Conservation (phyloP, 23 tunicate species). For the Styela plicata region DNA sequence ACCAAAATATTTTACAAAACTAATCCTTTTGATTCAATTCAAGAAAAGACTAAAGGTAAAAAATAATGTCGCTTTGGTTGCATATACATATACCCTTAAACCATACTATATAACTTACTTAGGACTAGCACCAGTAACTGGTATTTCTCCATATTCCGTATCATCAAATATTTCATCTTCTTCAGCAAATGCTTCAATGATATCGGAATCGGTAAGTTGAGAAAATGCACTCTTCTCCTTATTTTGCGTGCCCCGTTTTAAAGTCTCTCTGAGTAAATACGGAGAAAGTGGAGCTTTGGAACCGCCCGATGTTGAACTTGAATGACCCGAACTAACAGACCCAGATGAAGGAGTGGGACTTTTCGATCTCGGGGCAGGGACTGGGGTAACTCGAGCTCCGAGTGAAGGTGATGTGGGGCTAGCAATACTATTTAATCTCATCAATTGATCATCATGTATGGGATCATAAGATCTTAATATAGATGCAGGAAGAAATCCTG, state of each 20-base stretch:
- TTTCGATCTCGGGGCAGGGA: not conserved
- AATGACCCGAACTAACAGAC: constrained; percentile 17
- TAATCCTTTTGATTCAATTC: no score
- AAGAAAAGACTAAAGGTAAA: no score
- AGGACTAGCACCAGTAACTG: not conserved
- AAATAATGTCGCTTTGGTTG: no score
- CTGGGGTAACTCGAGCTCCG: not conserved
- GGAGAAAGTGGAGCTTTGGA: not conserved
- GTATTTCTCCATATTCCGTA: constrained; percentile 37
- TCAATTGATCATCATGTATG: not conserved
- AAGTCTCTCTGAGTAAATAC: not conserved
- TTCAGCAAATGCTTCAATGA: constrained; percentile 35
- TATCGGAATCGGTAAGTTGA: constrained; percentile 3
- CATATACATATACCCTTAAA: no score
- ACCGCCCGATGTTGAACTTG: not conserved
- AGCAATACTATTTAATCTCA: not conserved
- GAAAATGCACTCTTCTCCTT: not conserved
- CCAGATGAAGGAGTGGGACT: constrained; percentile 9
- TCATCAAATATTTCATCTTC: constrained; percentile 60
- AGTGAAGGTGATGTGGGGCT: not conserved
- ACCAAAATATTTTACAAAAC: no score
- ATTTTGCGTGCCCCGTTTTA: not conserved
- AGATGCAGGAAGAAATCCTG: constrained; percentile 22
- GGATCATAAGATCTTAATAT: not conserved
- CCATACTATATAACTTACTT: no score